Percentiles rank a stretch among this genome's conserved stretches.
Evolutionary conservation across 1,140 invertebrate species (phyloP).

Genomic region (Drosophila takahashii): DNA sequence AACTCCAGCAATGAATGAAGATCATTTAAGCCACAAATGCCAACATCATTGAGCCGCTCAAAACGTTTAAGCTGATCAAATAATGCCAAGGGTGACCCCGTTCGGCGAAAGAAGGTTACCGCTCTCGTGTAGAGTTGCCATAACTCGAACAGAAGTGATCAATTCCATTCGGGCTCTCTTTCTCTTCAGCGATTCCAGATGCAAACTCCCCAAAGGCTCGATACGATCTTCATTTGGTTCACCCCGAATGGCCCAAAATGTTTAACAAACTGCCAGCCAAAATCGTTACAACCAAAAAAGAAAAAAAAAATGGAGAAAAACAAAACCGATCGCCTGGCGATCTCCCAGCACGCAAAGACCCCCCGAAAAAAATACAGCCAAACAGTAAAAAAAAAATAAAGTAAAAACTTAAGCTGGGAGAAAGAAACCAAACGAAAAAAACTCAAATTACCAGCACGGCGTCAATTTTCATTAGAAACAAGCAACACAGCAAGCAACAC

Average conservation of each 20-base stretch:
- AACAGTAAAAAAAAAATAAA: constrained; percentile 33
- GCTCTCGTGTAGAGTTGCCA: constrained; percentile 11
- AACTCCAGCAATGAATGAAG: background rate
- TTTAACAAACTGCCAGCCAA: constrained; percentile 41
- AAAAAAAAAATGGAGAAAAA: constrained; percentile 7
- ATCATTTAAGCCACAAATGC: constrained; percentile 2
- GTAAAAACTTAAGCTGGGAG: constrained; percentile 20
- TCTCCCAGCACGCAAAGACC: constrained; percentile 35
- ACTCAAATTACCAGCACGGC: constrained; percentile 79
- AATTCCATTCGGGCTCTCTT: constrained; percentile 16
- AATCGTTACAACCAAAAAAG: constrained; percentile 25
- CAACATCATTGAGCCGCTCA: background rate
- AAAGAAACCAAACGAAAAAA: constrained; percentile 66
- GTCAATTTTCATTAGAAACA: constrained; percentile 83
- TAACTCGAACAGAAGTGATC: constrained; percentile 27
- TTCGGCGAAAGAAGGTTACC: constrained; percentile 2
- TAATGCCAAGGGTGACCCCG: constrained; percentile 14
- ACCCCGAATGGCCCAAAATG: constrained; percentile 25
- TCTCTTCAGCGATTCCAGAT: background rate
- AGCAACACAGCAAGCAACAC: constrained; percentile 48
- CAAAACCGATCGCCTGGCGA: constrained; percentile 21
- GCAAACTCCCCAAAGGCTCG: constrained; percentile 5
- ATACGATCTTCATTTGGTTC: constrained; percentile 37
- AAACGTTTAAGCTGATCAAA: constrained; percentile 4
- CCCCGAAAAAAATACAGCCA: constrained; percentile 14